Evolutionary conservation across 2,113 vertebrate genomes (phyloP).

Genomic region (Alethe castanea): DNA sequence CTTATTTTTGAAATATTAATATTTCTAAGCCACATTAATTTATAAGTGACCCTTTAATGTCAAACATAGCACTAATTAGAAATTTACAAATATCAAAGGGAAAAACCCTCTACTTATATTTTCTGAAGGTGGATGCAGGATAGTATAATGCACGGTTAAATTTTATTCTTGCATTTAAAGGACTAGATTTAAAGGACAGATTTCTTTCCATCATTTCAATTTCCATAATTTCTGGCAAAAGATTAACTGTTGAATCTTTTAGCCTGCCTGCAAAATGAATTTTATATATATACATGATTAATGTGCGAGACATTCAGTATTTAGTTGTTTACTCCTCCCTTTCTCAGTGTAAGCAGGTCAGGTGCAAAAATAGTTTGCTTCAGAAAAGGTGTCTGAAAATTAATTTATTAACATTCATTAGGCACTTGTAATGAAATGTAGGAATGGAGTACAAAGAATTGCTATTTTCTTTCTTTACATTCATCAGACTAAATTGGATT

Average conservation of each 20-base stretch:
- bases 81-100: not conserved
- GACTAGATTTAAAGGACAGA: not conserved
- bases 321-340: not conserved
- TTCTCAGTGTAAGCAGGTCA: not conserved
- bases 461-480: not conserved
- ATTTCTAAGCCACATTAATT: not conserved
- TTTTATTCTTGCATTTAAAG: not conserved
- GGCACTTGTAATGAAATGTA: not conserved
- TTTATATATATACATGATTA: not conserved
- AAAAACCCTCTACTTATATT: not conserved
- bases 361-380: not conserved
- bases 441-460: not conserved
- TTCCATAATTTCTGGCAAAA: not conserved
- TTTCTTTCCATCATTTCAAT: not conserved
- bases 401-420: constrained; percentile 30
- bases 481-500: constrained; percentile 23
- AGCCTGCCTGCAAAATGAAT: not conserved
- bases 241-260: not conserved
- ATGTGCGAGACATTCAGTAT: not conserved
- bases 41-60: not conserved
- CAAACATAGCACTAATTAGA: not conserved
- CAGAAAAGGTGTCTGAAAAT: constrained; percentile 7
- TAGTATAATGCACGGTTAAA: not conserved
- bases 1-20: not conserved
- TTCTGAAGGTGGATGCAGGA: not conserved